Evolutionary conservation across 1,140 invertebrate genomes (phyloP).

Genomic region (Dufourea novaeangliae): DNA sequence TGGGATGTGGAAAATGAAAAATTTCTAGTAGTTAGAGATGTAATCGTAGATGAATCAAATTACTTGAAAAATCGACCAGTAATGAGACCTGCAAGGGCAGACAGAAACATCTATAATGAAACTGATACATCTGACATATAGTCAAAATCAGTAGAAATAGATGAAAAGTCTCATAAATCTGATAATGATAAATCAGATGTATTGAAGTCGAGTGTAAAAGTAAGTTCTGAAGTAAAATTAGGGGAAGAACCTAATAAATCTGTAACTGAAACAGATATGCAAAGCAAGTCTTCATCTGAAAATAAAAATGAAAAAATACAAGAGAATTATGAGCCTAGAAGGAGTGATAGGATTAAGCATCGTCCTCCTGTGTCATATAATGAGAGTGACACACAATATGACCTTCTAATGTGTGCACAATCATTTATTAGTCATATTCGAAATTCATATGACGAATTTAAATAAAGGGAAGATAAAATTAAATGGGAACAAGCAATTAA

Average conservation of each 20-base stretch:
- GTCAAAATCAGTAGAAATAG: slow-evolving; percentile 5
- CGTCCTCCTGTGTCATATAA: background rate
- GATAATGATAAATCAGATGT: slow-evolving; percentile 14
- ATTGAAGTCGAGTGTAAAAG: background rate
- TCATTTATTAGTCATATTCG: background rate
- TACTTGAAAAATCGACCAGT: background rate
- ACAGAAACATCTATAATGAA: background rate
- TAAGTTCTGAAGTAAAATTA: background rate
- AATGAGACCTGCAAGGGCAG: background rate
- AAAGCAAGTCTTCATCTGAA: background rate
- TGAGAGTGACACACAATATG: background rate
- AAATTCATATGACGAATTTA: background rate
- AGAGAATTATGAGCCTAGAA: slow-evolving; percentile 69
- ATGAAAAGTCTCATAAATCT: slow-evolving; percentile 2
- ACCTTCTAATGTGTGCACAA: background rate
- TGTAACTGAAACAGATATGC: slow-evolving; percentile 1
- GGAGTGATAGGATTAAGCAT: background rate
- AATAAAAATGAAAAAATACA: background rate
- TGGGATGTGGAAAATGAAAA: too few species aligned
- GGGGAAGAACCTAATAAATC: background rate
- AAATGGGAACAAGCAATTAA: slow-evolving; percentile 14
- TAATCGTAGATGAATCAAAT: background rate
- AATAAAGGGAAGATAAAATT: background rate
- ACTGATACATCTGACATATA: background rate
- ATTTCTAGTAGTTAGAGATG: too few species aligned